Percentiles rank a stretch among this genome's conserved stretches.
phyloP scores from a whole-genome alignment of 2,797 vertebrate genomes.

The Chromis chromis region DNA sequence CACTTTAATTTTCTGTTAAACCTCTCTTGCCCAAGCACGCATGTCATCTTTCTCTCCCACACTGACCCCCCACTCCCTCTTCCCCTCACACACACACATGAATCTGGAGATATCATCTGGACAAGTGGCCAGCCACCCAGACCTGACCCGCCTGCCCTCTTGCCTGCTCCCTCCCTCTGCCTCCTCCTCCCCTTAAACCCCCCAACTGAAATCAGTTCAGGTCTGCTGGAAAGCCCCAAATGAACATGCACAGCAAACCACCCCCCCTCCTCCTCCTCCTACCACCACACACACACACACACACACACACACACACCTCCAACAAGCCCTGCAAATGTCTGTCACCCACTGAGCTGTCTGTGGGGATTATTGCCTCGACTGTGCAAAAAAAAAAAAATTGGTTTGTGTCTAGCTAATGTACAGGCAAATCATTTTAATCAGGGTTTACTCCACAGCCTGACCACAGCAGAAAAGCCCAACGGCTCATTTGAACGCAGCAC shows the following conservation, averaged over 20 bases:
- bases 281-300: slow-evolving; percentile 34
- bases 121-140: slow-evolving; percentile 88
- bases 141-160: slow-evolving; percentile 79
- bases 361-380: slow-evolving; percentile 71
- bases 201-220: slow-evolving; percentile 82
- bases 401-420: slow-evolving; percentile 53
- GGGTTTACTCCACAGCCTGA: slow-evolving; percentile 21
- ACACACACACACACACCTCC: slow-evolving; percentile 61
- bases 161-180: slow-evolving; percentile 41
- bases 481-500: background rate
- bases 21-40: slow-evolving; percentile 29
- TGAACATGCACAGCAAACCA: slow-evolving; percentile 68
- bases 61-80: slow-evolving; percentile 29
- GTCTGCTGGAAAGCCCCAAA: slow-evolving; percentile 84
- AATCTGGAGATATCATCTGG: slow-evolving; percentile 82
- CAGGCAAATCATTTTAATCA: slow-evolving; percentile 44
- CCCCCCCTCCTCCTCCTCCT: slow-evolving; percentile 16
- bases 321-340: slow-evolving; percentile 74
- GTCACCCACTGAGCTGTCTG: slow-evolving; percentile 82
- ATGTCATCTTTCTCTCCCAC: slow-evolving; percentile 27
- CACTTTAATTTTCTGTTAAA: slow-evolving; percentile 75
- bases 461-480: background rate
- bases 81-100: slow-evolving; percentile 28
- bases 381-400: slow-evolving; percentile 43
- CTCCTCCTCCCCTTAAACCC: slow-evolving; percentile 35